Evolutionary conservation across 2,797 vertebrate genomes (phyloP), one percentile per base, ranked within the genome.

Genomic region (Sebastes dallii): DNA sequence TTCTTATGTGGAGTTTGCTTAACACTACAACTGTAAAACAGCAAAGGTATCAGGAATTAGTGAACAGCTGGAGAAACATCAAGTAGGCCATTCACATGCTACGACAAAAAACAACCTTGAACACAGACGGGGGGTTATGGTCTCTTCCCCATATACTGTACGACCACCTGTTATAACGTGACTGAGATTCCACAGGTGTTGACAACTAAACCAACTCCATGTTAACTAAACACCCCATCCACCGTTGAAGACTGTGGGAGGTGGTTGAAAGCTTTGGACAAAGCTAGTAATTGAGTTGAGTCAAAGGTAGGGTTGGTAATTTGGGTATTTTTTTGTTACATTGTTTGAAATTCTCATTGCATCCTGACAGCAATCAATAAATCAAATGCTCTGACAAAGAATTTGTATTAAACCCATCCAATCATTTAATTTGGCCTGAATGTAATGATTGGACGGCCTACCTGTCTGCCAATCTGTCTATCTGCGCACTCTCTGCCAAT

Each of bases 1-100:
- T 6, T 68, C 20, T 55, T 34, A 3, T 4, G 4, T 27, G 30
- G 13, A 30, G 30, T 36, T 18, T 25, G 2, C 16, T 18, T 2
- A 27, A 3, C n/a, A 18, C 13, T 55, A 34, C 12, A 22, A 54
- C 66, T 22, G 30, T 34, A 32, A 52, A 22, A 12, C 20, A 52
- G 9, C 11, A 67, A 30, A 34, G 20, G 13, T 11, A 34, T 24
- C n/a, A 52, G 42, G 6, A 29, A 27, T 58, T 18, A 22, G 32
- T 3, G n/a, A 16, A 24, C n/a, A 24, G 12, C 52, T 1, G n/a
- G 50, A 54, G n/a, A 22, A 54, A 54, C 52, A 54, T 54, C 9
- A 1, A 54, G 9, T 11, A 5, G 2, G 20, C n/a, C n/a, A 5
- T 22, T 0, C n/a, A 12, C 4, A 22, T 22, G 0, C 10, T 52